Evolutionary conservation across 2,113 vertebrate species (phyloP).

Genomic region (Caretta caretta): DNA sequence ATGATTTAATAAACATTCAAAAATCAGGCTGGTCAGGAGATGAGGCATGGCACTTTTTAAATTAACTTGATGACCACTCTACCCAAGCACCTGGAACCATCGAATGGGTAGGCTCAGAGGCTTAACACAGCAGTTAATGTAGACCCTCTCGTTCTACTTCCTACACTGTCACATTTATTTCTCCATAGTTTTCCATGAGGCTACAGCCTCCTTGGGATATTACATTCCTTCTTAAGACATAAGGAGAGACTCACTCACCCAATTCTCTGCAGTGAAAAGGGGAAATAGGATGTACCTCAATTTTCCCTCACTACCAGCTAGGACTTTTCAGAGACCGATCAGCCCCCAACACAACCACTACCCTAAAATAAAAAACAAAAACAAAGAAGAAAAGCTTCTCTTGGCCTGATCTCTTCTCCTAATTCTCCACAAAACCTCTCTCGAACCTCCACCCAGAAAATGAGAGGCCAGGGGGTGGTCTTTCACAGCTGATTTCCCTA

Average conservation of each 20-base stretch:
- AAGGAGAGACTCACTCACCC: neutral
- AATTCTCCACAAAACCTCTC: neutral
- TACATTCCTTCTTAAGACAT: neutral
- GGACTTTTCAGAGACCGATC: neutral
- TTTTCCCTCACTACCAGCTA: fast-evolving
- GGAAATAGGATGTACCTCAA: neutral
- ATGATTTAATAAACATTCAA: neutral
- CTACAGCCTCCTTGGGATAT: fast-evolving
- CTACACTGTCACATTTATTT: neutral
- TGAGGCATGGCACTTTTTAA: neutral
- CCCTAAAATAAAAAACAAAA: neutral
- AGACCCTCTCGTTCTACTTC: fast-evolving
- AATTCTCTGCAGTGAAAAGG: neutral
- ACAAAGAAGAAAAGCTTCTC: fast-evolving
- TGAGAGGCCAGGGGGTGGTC: neutral
- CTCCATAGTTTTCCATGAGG: neutral
- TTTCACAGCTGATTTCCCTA: neutral
- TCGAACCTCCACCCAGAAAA: neutral
- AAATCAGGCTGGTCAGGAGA: neutral
- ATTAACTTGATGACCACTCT: neutral
- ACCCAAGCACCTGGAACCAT: neutral
- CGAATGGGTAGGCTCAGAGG: fast-evolving
- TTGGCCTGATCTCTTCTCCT: fast-evolving
- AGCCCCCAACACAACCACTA: neutral
- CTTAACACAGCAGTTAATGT: neutral